A percentile compares a stretch with the other conserved stretches of the same genome.
These are phyloP conservation scores for Pangasius krempfi DNA, from an alignment of 2,797 vertebrate genomes.

Conservation along the genomic window DNA sequence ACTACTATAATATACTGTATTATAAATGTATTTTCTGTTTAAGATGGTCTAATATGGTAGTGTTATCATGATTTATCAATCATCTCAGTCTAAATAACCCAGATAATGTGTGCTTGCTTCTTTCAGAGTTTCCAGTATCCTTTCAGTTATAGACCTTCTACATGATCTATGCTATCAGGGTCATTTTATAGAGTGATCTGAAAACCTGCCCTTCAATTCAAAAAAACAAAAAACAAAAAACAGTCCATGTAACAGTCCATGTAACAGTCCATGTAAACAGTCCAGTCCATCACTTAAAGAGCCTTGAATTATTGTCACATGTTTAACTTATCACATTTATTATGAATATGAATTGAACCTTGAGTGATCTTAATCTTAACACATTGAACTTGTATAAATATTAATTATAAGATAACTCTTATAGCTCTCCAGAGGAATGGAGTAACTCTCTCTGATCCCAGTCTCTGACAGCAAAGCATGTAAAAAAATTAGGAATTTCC, in stretches of 20 bases:
- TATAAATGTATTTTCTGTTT: neutral
- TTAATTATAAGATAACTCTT: conserved; percentile 14
- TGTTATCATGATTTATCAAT: neutral
- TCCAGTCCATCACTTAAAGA: conserved; percentile 3
- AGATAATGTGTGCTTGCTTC: neutral
- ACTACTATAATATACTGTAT: neutral
- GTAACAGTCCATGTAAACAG: no score
- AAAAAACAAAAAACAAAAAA: neutral
- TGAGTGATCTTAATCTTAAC: neutral
- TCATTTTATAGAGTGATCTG: neutral
- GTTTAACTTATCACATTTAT: conserved; percentile 30
- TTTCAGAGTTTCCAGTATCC: neutral
- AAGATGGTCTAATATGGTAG: neutral
- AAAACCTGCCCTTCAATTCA: neutral
- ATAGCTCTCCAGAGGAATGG: neutral
- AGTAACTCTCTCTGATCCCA: no score
- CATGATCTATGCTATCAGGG: conserved; percentile 22
- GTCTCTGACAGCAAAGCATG: neutral
- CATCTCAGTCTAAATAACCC: neutral
- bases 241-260: no score
- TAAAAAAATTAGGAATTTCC: neutral
- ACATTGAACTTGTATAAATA: neutral
- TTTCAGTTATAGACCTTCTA: neutral
- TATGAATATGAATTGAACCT: conserved; percentile 30
- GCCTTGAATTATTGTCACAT: conserved; percentile 5